Evolutionary conservation across 2,797 vertebrate genomes (phyloP).

Genomic region (Cephalopachus bancanus): DNA sequence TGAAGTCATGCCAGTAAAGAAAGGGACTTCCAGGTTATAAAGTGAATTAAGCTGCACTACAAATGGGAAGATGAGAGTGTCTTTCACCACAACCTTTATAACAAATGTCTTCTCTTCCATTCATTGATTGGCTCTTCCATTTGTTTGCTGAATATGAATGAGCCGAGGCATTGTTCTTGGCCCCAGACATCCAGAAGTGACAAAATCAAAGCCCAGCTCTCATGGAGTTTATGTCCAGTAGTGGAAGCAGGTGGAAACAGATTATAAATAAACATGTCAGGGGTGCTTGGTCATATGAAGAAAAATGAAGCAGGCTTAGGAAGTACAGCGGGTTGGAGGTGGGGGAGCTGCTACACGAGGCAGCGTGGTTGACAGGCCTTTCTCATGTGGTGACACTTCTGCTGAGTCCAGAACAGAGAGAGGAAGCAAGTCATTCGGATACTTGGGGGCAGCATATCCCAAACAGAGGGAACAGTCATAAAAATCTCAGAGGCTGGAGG

Average conservation of each 20-base stretch:
- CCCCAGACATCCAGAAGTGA: conserved; percentile 11
- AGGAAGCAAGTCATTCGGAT: not conserved
- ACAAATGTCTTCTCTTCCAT: conserved; percentile 9
- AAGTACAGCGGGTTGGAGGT: not conserved
- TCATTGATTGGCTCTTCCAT: not conserved
- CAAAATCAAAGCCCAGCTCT: conserved; percentile 16
- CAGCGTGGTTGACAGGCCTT: not conserved
- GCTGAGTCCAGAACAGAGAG: not conserved
- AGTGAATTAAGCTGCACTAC: not conserved
- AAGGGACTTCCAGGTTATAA: not conserved
- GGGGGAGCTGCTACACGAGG: too few relatives aligned
- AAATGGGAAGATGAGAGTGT: not conserved
- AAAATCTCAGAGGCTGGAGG: not conserved
- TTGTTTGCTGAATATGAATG: not conserved
- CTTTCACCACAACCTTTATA: conserved; percentile 28
- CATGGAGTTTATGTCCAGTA: not conserved
- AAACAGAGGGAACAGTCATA: not conserved
- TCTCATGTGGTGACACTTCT: not conserved
- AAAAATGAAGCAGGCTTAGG: conserved; percentile 12
- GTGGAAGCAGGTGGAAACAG: not conserved
- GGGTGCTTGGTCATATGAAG: not conserved
- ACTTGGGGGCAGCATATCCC: not conserved
- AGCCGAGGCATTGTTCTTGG: not conserved
- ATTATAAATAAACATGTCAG: not conserved
- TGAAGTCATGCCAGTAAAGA: not conserved